Evolutionary conservation across 2,888 invertebrate species (phyloP).

Genomic region (Marasmarcha lunaedactyla): DNA sequence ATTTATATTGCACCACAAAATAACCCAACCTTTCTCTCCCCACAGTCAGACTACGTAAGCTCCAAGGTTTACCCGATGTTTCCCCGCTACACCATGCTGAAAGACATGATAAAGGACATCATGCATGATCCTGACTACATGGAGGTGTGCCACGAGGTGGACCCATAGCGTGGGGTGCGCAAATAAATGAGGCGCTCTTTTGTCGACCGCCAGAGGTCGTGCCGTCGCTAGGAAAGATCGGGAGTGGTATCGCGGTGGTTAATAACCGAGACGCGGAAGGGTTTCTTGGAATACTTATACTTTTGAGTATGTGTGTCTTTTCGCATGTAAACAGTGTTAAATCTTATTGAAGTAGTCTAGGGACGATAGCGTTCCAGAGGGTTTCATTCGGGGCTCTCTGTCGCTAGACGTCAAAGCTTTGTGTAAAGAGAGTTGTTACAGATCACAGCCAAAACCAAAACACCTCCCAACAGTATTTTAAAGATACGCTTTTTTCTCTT

Average conservation of each 20-base stretch:
- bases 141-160: constrained; percentile 94
- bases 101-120: constrained; percentile 97
- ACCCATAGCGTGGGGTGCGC: constrained; percentile 76
- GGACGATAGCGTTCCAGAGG: too few species aligned
- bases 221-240: constrained; percentile 39
- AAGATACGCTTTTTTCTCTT: too few species aligned
- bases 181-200: constrained; percentile 63
- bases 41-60: constrained; percentile 89
- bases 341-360: too few species aligned
- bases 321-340: too few species aligned
- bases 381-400: too few species aligned
- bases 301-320: too few species aligned
- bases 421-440: too few species aligned
- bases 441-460: too few species aligned
- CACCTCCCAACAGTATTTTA: too few species aligned
- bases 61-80: constrained; percentile 95
- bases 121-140: constrained; percentile 97
- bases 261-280: neutral
- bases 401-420: too few species aligned
- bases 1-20: too few species aligned
- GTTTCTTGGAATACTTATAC: neutral
- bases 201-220: constrained; percentile 56
- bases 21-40: constrained; percentile 23
- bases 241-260: neutral
- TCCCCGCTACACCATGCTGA: constrained; percentile 94